Evolutionary conservation across 2,113 vertebrate species (phyloP).

Genomic region (Boulengeromyrus knoepffleri): DNA sequence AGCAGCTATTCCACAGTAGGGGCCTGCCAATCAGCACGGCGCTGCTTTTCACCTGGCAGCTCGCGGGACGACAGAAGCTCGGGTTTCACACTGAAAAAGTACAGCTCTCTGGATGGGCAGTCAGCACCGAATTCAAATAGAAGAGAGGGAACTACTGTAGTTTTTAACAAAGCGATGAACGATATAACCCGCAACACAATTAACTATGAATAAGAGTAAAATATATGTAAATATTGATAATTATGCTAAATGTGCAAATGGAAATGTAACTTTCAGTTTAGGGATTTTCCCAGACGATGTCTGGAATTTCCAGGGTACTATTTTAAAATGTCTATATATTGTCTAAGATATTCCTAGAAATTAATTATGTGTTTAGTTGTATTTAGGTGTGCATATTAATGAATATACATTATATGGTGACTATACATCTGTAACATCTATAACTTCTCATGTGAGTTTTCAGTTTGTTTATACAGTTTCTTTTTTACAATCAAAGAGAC

Average conservation of each 20-base stretch:
- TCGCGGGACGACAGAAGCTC: not conserved
- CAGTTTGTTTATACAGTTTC: not conserved
- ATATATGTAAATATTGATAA: not conserved
- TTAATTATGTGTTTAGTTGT: not conserved
- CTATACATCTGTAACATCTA: not conserved
- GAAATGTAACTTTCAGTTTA: not conserved
- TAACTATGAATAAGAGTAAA: not conserved
- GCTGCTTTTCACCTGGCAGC: not conserved
- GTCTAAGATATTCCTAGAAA: not conserved
- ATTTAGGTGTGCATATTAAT: not conserved
- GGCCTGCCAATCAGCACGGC: slow-evolving; percentile 34
- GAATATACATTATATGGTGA: not conserved
- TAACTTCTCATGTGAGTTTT: not conserved
- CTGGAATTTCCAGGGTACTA: not conserved
- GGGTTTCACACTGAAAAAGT: not conserved
- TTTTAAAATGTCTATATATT: not conserved
- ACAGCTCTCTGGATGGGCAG: not conserved
- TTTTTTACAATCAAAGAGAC: not conserved
- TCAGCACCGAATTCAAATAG: not conserved
- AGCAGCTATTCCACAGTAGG: slow-evolving; percentile 40
- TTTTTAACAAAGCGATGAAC: not conserved
- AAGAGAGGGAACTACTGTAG: not conserved
- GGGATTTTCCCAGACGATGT: not conserved
- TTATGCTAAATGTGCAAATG: not conserved
- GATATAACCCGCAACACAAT: not conserved